Conservation (phyloP, 2,888 invertebrate genomes). For the Agrotis segetum region DNA sequence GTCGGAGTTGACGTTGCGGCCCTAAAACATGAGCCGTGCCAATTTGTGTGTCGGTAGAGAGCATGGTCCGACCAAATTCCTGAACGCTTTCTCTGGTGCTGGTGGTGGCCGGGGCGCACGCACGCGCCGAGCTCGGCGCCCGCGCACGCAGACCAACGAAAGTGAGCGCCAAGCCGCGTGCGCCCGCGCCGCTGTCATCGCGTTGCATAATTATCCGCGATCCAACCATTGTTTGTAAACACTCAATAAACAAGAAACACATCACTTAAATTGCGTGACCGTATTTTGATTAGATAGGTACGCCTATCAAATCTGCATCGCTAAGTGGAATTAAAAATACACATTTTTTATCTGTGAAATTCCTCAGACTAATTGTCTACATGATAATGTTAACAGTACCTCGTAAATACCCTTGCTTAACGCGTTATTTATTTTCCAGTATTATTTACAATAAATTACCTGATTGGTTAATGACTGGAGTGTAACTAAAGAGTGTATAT, state of each 20-base stretch:
- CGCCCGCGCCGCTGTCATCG: constrained; percentile 83
- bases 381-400: constrained; percentile 57
- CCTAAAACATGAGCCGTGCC: constrained; percentile 65
- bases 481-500: constrained; percentile 21
- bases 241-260: constrained; percentile 80
- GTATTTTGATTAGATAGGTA: constrained; percentile 80
- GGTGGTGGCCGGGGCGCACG: constrained; percentile 67
- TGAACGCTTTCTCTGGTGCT: constrained; percentile 88
- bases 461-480: constrained; percentile 3
- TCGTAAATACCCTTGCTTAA: constrained; percentile 26
- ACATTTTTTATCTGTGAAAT: constrained; percentile 65
- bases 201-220: constrained; percentile 89
- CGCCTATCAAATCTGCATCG: constrained; percentile 62
- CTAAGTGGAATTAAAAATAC: constrained; percentile 68
- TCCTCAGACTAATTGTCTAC: constrained; percentile 64
- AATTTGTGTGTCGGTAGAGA: constrained; percentile 71
- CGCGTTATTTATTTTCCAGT: constrained; percentile 49
- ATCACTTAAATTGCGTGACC: constrained; percentile 83
- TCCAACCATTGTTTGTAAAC: constrained; percentile 89
- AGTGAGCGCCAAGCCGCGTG: constrained; percentile 84
- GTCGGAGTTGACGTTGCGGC: constrained; percentile 47
- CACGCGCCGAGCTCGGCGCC: constrained; percentile 57
- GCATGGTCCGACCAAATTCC: constrained; percentile 86
- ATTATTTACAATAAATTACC: constrained; percentile 17
- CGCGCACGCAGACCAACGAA: constrained; percentile 83